These are phyloP conservation scores for Archivesica marissinica DNA, from an alignment of 1,140 invertebrate genomes.

Conservation along the genomic window DNA sequence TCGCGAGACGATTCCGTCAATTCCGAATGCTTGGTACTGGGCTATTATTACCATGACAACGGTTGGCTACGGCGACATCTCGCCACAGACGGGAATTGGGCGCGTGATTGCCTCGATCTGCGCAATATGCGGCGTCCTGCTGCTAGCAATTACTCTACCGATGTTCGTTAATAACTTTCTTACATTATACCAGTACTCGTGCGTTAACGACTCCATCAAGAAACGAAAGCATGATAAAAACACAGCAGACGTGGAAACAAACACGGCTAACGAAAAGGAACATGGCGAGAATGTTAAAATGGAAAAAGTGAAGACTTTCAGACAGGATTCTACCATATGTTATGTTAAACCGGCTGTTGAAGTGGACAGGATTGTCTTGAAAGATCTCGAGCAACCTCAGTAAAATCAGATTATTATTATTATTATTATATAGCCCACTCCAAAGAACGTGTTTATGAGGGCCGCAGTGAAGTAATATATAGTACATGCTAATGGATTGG, in stretches of 20 bases:
- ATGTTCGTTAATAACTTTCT: conserved; percentile 95
- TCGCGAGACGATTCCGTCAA: conserved; percentile 88
- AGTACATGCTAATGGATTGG: too few relatives aligned
- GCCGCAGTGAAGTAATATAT: too few relatives aligned
- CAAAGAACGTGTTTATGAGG: too few relatives aligned
- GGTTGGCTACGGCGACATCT: conserved; percentile 98
- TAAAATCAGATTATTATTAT: too few relatives aligned
- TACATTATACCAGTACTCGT: conserved; percentile 60
- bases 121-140: conserved; percentile 88
- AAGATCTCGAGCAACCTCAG: too few relatives aligned
- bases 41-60: conserved; percentile 95
- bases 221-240: neutral
- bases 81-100: conserved; percentile 70
- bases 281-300: too few relatives aligned
- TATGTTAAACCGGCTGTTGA: too few relatives aligned
- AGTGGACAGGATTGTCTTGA: too few relatives aligned
- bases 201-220: conserved; percentile 23
- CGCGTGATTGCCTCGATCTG: conserved; percentile 90
- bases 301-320: too few relatives aligned
- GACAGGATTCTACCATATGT: too few relatives aligned
- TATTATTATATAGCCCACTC: too few relatives aligned
- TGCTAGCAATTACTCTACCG: conserved; percentile 88
- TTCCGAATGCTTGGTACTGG: conserved; percentile 98
- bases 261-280: too few relatives aligned
- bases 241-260: neutral